Evolutionary conservation across 1,140 invertebrate species (phyloP), one percentile per base, ranked within the genome.

Genomic region (Eulimnadia texana): DNA sequence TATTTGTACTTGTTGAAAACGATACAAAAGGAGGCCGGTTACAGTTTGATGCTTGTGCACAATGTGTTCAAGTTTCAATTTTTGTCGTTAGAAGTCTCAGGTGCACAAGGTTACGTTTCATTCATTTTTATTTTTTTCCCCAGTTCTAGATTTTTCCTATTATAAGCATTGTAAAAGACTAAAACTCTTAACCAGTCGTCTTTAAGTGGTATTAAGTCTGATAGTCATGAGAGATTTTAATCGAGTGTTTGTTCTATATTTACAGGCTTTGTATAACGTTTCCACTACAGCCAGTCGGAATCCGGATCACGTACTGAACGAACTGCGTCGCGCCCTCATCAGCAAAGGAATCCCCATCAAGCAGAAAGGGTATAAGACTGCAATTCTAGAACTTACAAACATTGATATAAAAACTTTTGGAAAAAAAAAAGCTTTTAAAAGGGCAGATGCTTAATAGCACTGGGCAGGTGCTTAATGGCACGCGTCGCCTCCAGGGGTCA

Each of bases 281-380:
- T 86, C 84, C 3, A 81, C 81, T 10, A 86, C 84, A 6, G 79
- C 77, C 42, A 81, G 78, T 59, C 77, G 73, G 16, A 80, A 80
- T 72, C 79, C 85, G 1, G 83, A 85, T 65, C 72, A 78, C 62
- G 81, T 86, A 13, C 71, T 87, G 23, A 72, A 72, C 1, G 78
- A 81, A 68, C 69, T 88, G 42, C 78, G 78, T 54, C 72, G 75
- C 56, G 82, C 81, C 2, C 74, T 88, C 29, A 72, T 79, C 11
- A 78, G 77, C 62, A 84, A 84, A 71, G 83, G 82, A 66, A 83
- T 87, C 58, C 72, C 76, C 25, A 85, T 79, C 68, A 78, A 78
- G 67, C 80, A 84, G 67, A 84, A 84, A 74, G 84, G 84, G 84
- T 88, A 76, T 78, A 76, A n/a, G n/a, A n/a, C n/a, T n/a, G n/a